Conservation (phyloP, 2,888 invertebrate genomes). For the Salpingus planirostris region DNA sequence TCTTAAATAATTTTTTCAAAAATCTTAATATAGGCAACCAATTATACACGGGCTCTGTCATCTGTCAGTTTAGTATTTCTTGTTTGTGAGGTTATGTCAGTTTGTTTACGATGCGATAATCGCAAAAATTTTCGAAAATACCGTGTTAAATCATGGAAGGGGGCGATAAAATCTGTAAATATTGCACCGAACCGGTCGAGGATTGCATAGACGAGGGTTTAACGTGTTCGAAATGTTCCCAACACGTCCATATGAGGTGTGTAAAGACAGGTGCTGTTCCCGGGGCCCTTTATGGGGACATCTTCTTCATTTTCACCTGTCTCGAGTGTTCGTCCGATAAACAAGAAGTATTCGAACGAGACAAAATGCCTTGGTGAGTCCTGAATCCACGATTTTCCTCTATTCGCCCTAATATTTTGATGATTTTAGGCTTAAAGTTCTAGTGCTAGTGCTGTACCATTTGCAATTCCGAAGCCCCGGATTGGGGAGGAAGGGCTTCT, state of each 20-base stretch:
- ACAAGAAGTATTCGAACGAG: slow-evolving; percentile 52
- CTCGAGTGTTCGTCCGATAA: slow-evolving; percentile 51
- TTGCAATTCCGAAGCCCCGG: slow-evolving; percentile 61
- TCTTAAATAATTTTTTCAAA: too few species aligned
- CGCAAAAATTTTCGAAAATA: too few species aligned
- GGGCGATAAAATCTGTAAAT: slow-evolving; percentile 45
- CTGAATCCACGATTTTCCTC: slow-evolving; percentile 1
- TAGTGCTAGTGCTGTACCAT: slow-evolving; percentile 68
- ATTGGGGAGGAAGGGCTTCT: slow-evolving; percentile 72
- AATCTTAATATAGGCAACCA: neutral
- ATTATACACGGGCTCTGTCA: too few species aligned
- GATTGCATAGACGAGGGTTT: slow-evolving; percentile 52
- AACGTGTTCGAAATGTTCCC: slow-evolving; percentile 51
- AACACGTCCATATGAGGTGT: slow-evolving; percentile 58
- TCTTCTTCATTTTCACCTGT: slow-evolving; percentile 66
- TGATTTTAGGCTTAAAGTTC: slow-evolving; percentile 57
- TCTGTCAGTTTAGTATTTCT: too few species aligned
- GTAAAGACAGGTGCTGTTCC: slow-evolving; percentile 58
- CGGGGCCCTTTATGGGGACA: slow-evolving; percentile 62
- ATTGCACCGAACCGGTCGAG: slow-evolving; percentile 47
- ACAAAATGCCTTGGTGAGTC: slow-evolving; percentile 60
- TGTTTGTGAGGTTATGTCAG: too few species aligned
- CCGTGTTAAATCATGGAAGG: slow-evolving; percentile 4
- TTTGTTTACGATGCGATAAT: too few species aligned
- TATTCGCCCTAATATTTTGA: slow-evolving; percentile 4